Evolutionary conservation across 2,888 invertebrate genomes (phyloP), one percentile per base, ranked within the genome.

Genomic region (Tortrix viridana): DNA sequence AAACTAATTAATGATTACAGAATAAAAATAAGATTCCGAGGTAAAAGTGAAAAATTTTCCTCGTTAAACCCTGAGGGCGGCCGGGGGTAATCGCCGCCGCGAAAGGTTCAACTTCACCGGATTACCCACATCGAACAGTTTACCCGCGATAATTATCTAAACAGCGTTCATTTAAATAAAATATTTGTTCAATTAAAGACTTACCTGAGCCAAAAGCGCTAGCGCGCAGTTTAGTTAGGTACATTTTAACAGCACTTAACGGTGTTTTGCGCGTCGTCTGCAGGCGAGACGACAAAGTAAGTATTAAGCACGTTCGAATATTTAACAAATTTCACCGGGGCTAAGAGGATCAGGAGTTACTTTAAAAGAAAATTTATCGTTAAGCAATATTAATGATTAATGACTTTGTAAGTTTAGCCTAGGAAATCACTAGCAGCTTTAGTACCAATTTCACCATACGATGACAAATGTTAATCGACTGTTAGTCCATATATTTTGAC

Each of bases 171-270:
- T 57, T 62, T 46, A 44, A 52, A 57, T 56, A 62, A 62, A 57
- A 49, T 62, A 56, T 62, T 62, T 57, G 62, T 57, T 38, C 56
- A 57, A 62, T 62, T 50, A 62, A 56, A 56, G 50, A 56, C 55
- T 60, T 52, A 38, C 47, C 32, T 23, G 41, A 16, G 48, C 60
- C 22, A 37, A 37, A 44, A 46, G 56, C 56, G 50, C 56, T 55
- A 52, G 46, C 50, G 44, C 19, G 46, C 23, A 52, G 44, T 62
- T 62, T 57, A 62, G 56, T 62, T 52, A 26, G 4, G 6, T 26
- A 62, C 50, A 46, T 46, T 52, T n/a, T 46, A 56, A 52, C 46
- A 57, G 38, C 50, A 46, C 26, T 47, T 50, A 41, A 56, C 26
- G 19, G 38, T 46, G 46, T 57, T 57, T 52, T 50, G 26, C 37